Percentiles rank a stretch among this genome's conserved stretches.
These are phyloP conservation scores for Nasonovia ribisnigri DNA, from an alignment of 2,888 invertebrate genomes.

Conservation along the genomic window DNA sequence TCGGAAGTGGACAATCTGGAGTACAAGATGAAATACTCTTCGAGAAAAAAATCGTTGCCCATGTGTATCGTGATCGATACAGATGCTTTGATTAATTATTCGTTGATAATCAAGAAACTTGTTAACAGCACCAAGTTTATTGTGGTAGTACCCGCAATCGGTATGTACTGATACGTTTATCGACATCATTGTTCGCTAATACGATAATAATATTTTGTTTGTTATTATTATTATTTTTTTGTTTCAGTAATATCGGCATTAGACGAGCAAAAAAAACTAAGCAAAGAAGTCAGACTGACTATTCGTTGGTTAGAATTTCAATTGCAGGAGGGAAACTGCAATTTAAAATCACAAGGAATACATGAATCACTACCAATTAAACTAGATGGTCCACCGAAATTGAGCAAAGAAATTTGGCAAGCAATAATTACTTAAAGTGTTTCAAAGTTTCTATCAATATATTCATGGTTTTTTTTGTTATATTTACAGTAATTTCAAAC, in stretches of 20 bases:
- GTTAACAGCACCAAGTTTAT: slow-evolving; percentile 87
- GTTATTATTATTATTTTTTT: slow-evolving; percentile 67
- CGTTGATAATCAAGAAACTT: slow-evolving; percentile 84
- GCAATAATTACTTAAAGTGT: background rate
- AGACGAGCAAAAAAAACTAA: slow-evolving; percentile 89
- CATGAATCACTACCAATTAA: slow-evolving; percentile 83
- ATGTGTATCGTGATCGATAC: slow-evolving; percentile 92
- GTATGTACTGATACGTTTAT: slow-evolving; percentile 73
- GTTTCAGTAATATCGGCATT: slow-evolving; percentile 85
- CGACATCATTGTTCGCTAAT: background rate
- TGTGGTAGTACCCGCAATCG: slow-evolving; percentile 87
- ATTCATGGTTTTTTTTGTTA: slow-evolving; percentile 48
- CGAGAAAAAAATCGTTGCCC: slow-evolving; percentile 71
- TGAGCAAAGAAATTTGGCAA: slow-evolving; percentile 79
- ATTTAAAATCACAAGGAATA: slow-evolving; percentile 86
- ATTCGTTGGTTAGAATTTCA: slow-evolving; percentile 94
- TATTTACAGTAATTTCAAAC: slow-evolving; percentile 76
- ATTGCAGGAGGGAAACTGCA: slow-evolving; percentile 87
- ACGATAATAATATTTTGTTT: background rate
- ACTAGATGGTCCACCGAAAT: slow-evolving; percentile 81
- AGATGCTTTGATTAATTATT: slow-evolving; percentile 82
- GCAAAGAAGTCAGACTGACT: slow-evolving; percentile 87
- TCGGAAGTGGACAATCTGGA: slow-evolving; percentile 90
- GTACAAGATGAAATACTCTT: slow-evolving; percentile 75
- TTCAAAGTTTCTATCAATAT: background rate